Evolutionary conservation across 2,113 vertebrate genomes (phyloP).

Genomic region (Gavia stellata): DNA sequence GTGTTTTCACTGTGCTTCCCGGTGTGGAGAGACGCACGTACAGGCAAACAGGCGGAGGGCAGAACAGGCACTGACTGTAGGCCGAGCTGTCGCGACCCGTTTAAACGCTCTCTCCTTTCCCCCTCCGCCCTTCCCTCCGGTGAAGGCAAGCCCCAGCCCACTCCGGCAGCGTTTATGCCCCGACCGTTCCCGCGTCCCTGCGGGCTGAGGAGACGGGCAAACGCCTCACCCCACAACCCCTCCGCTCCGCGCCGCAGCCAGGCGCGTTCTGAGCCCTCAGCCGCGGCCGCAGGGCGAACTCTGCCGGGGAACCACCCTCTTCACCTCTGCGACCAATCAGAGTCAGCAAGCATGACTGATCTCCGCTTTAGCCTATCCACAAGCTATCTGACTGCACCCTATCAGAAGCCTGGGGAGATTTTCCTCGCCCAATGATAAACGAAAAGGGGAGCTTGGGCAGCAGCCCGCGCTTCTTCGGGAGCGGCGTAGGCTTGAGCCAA

Average conservation of each 20-base stretch:
- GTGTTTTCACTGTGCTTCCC: rapidly evolving
- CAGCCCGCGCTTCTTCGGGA: neutral
- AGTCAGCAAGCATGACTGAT: rapidly evolving
- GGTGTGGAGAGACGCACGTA: rapidly evolving
- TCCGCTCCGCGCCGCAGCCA: rapidly evolving
- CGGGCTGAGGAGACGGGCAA: rapidly evolving
- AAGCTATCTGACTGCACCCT: rapidly evolving
- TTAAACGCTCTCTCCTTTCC: no score
- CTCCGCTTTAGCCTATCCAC: rapidly evolving
- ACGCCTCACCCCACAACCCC: rapidly evolving
- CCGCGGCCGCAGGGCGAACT: rapidly evolving
- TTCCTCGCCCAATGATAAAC: slow-evolving; percentile 29
- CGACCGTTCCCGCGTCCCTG: rapidly evolving
- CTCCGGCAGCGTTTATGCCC: rapidly evolving
- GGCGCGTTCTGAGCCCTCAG: rapidly evolving
- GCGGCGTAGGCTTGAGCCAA: neutral
- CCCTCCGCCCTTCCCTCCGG: neutral
- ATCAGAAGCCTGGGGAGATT: neutral
- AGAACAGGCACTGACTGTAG: neutral
- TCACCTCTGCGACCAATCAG: rapidly evolving
- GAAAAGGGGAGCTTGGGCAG: neutral
- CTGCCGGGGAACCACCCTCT: neutral
- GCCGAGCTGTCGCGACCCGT: neutral
- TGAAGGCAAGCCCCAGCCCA: neutral
- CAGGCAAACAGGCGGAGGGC: no score